Percentiles rank a stretch among this genome's conserved stretches.
These are phyloP conservation scores for Oscheius sp. DNA, from an alignment of 2,888 invertebrate genomes.

Conservation along the genomic window DNA sequence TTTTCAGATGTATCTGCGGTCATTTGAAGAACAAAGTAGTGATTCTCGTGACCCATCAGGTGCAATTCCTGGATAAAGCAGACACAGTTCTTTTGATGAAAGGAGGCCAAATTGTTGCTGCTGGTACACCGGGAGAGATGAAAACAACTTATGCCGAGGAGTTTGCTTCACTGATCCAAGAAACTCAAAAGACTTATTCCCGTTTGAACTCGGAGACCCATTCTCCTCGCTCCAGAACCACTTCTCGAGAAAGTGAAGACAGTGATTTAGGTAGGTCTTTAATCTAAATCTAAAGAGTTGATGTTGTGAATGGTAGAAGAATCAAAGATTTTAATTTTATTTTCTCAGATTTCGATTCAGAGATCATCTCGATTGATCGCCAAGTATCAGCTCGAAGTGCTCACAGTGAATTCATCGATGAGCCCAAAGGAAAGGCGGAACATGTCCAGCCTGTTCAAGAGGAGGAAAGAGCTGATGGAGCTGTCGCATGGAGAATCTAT, in stretches of 20 bases:
- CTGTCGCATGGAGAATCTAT: constrained; percentile 77
- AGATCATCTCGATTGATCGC: constrained; percentile 16
- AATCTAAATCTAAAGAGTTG: not conserved
- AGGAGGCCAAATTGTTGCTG: constrained; percentile 67
- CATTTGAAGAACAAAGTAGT: constrained; percentile 75
- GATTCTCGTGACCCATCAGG: constrained; percentile 83
- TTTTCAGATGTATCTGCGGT: constrained; percentile 75
- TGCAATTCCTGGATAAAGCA: constrained; percentile 76
- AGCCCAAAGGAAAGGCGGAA: constrained; percentile 23
- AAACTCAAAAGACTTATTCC: constrained; percentile 50
- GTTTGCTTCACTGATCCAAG: constrained; percentile 34
- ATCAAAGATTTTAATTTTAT: not conserved
- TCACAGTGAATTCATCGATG: not conserved
- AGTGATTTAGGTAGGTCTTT: constrained; percentile 1
- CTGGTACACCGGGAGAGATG: constrained; percentile 70
- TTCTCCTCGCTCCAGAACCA: constrained; percentile 5
- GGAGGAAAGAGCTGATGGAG: constrained; percentile 31
- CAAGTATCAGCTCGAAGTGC: constrained; percentile 1
- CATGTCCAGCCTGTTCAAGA: constrained; percentile 29
- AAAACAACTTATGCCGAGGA: constrained; percentile 32
- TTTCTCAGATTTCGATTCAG: constrained; percentile 10
- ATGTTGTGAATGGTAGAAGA: not conserved
- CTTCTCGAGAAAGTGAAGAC: constrained; percentile 3
- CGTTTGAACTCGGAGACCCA: constrained; percentile 11
- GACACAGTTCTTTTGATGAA: constrained; percentile 72